Percentiles rank a stretch among this genome's conserved stretches.
These are phyloP conservation scores for Mystacides longicornis DNA, from an alignment of 2,888 invertebrate genomes.

Conservation along the genomic window DNA sequence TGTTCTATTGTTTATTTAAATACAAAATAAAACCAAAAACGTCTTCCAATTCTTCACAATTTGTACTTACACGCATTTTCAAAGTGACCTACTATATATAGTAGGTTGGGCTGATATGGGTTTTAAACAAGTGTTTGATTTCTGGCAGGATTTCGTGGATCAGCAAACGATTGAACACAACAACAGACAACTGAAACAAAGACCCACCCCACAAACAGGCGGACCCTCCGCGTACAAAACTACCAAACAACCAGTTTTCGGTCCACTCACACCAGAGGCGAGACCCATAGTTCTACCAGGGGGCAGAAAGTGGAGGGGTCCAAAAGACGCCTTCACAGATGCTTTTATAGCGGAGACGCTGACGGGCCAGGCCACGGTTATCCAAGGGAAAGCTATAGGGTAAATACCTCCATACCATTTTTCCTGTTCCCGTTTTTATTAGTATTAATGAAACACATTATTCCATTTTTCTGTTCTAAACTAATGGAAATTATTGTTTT, in stretches of 20 bases:
- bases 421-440: too few relatives aligned
- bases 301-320: slow-evolving; percentile 70
- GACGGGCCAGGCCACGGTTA: slow-evolving; percentile 77
- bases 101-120: too few relatives aligned
- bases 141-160: slow-evolving; percentile 34
- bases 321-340: slow-evolving; percentile 84
- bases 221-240: slow-evolving; percentile 31
- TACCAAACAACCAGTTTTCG: slow-evolving; percentile 42
- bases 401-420: slow-evolving; percentile 36
- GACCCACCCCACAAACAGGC: slow-evolving; percentile 41
- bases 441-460: background rate
- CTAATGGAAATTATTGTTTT: slow-evolving; percentile 1
- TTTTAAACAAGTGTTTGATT: too few relatives aligned
- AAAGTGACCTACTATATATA: too few relatives aligned
- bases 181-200: slow-evolving; percentile 41
- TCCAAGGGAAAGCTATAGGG: slow-evolving; percentile 80
- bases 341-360: slow-evolving; percentile 81
- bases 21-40: too few relatives aligned
- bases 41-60: too few relatives aligned
- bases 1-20: too few relatives aligned
- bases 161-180: slow-evolving; percentile 45
- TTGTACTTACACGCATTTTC: too few relatives aligned
- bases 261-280: slow-evolving; percentile 56
- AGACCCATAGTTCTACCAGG: slow-evolving; percentile 70
- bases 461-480: background rate